These are phyloP conservation scores for Philopedon plagiatum DNA, from an alignment of 2,888 invertebrate species.

Conservation along the genomic window DNA sequence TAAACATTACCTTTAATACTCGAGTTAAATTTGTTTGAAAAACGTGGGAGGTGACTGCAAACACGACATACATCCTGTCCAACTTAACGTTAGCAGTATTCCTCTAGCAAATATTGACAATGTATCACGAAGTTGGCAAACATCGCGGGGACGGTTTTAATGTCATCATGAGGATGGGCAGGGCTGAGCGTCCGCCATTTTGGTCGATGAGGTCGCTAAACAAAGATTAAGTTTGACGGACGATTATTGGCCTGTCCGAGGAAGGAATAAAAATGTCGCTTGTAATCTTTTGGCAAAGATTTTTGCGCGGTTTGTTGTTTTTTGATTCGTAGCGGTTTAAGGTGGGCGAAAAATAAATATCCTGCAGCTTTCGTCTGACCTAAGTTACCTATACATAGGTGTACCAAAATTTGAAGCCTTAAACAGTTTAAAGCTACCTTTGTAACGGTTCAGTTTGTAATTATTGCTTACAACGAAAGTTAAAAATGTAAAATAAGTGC, in stretches of 20 bases:
- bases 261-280: slow-evolving; percentile 1
- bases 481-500: no score
- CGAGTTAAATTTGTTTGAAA: slow-evolving; percentile 46
- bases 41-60: slow-evolving; percentile 45
- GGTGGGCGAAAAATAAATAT: no score
- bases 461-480: no score
- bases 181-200: slow-evolving; percentile 25
- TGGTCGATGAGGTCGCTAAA: slow-evolving; percentile 28
- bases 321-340: no score
- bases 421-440: no score
- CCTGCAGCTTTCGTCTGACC: no score
- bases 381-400: no score
- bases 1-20: slow-evolving; percentile 38
- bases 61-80: slow-evolving; percentile 40
- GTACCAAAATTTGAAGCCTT: no score
- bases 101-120: slow-evolving; percentile 43
- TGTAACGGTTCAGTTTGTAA: no score
- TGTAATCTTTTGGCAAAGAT: neutral
- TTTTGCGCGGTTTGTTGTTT: no score
- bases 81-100: slow-evolving; percentile 36
- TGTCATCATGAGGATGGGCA: slow-evolving; percentile 16
- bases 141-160: slow-evolving; percentile 23
- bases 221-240: slow-evolving; percentile 22
- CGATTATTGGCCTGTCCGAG: neutral
- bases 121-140: slow-evolving; percentile 46